Evolutionary conservation across 1,140 invertebrate species (phyloP).

Genomic region (Cylas formicarius): DNA sequence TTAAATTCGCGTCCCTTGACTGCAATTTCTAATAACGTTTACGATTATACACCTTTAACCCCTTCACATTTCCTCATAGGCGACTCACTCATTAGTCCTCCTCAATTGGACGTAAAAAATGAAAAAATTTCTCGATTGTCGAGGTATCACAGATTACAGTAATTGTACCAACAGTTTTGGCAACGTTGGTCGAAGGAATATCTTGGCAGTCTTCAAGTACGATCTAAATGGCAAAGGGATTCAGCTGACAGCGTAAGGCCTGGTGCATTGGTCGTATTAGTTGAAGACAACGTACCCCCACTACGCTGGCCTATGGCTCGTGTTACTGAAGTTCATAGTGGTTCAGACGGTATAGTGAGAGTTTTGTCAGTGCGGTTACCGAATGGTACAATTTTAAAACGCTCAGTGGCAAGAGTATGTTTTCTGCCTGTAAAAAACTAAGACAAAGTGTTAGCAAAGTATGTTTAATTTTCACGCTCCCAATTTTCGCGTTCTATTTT

Average conservation of each 20-base stretch:
- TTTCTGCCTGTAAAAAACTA: too few species aligned
- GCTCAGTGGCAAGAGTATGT: too few species aligned
- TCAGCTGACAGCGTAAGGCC: background rate
- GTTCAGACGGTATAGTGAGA: too few species aligned
- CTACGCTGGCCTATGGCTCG: background rate
- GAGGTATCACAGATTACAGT: background rate
- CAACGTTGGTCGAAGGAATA: background rate
- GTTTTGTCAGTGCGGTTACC: too few species aligned
- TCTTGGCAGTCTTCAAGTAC: background rate
- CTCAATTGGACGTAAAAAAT: background rate
- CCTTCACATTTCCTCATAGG: constrained; percentile 5
- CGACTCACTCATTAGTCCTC: background rate
- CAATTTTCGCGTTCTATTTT: too few species aligned
- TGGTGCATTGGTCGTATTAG: background rate
- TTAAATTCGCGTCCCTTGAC: constrained; percentile 27
- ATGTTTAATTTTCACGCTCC: too few species aligned
- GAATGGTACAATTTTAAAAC: too few species aligned
- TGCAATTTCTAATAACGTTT: constrained; percentile 14
- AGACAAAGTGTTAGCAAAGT: too few species aligned
- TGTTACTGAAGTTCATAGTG: too few species aligned
- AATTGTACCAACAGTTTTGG: constrained; percentile 3
- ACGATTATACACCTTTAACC: constrained; percentile 13
- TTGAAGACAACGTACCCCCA: background rate
- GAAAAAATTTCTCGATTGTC: background rate
- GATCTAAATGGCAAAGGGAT: background rate